Evolutionary conservation across 2,797 vertebrate species (phyloP).

Genomic region (Hippocampus kuda): DNA sequence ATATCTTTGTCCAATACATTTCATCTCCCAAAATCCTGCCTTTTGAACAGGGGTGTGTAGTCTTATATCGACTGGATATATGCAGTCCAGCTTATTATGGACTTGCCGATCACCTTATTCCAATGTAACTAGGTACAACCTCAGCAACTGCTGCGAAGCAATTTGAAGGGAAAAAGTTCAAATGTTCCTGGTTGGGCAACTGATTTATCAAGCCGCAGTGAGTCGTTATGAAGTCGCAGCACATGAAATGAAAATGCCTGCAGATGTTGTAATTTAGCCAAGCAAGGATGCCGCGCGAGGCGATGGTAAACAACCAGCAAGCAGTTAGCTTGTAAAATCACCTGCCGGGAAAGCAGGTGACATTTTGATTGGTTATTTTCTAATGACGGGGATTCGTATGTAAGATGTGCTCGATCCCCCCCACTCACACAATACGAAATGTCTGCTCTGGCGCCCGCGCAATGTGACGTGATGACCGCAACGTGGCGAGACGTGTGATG

Average conservation of each 20-base stretch:
- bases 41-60: too few species aligned
- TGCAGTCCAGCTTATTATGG: not conserved
- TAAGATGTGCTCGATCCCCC: conserved; percentile 50
- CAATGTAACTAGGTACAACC: not conserved
- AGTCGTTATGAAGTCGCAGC: conserved; percentile 61
- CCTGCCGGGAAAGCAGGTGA: conserved; percentile 63
- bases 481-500: conserved; percentile 56
- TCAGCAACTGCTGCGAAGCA: conserved; percentile 2
- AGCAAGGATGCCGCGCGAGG: conserved; percentile 60
- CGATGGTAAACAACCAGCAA: conserved; percentile 59
- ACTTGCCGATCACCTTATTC: conserved; percentile 1
- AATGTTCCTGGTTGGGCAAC: conserved; percentile 23
- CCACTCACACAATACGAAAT: conserved; percentile 15
- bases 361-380: conserved; percentile 72
- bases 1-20: too few species aligned
- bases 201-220: conserved; percentile 51
- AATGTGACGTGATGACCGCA: conserved; percentile 46
- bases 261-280: conserved; percentile 71
- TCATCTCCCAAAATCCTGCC: too few species aligned
- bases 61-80: too few species aligned
- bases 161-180: conserved; percentile 3
- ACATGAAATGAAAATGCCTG: conserved; percentile 60
- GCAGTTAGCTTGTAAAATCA: conserved; percentile 67
- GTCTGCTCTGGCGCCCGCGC: conserved; percentile 22
- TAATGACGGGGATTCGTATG: conserved; percentile 70